Evolutionary conservation across 2,797 vertebrate genomes (phyloP), one percentile per base, ranked within the genome.

Genomic region (Labroides dimidiatus): DNA sequence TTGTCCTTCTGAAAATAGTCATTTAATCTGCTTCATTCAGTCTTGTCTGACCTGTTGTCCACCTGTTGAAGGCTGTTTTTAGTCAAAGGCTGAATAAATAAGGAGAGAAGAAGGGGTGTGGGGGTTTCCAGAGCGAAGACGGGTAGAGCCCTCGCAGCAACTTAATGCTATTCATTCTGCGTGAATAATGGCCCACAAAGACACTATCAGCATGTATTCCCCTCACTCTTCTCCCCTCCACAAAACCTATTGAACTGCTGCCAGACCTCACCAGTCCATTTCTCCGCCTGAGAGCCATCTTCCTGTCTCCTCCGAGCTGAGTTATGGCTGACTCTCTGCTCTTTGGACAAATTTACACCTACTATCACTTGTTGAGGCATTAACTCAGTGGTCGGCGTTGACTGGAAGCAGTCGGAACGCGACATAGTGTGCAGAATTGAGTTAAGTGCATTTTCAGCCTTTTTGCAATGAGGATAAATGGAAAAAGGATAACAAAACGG

Each of bases 111-210:
- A 63, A 47, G 53, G 10, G 49, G 27, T 49, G 68, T n/a, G 37
- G 23, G 62, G 58, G 60, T 39, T 72, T 74, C 57, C 49, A 33
- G 49, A 37, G 59, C 23, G 68, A 72, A 66, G 67, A 72, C 33
- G 69, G 72, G 76, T 79, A 71, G 43, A 77, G 69, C 61, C 66
- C 19, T 47, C 68, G 72, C 66, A 62, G 65, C 62, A 84, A 86
- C 84, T 75, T 86, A 86, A 86, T 81, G 81, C 88, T 78, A 84
- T 85, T 92, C 89, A 90, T 83, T 81, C 78, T 68, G 21, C 54
- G 65, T 87, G 85, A 84, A 87, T 87, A 83, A 87, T 72, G 70
- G 64, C 67, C 55, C 84, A 88, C 87, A 92, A 88, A 91, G 86
- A 86, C 66, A 70, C 78, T 69, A 81, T 86, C 86, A 84, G 89